Percentiles rank a stretch among this genome's conserved stretches.
Evolutionary conservation across 2,113 vertebrate species (phyloP).

Genomic region (Glaucidium brasilianum): DNA sequence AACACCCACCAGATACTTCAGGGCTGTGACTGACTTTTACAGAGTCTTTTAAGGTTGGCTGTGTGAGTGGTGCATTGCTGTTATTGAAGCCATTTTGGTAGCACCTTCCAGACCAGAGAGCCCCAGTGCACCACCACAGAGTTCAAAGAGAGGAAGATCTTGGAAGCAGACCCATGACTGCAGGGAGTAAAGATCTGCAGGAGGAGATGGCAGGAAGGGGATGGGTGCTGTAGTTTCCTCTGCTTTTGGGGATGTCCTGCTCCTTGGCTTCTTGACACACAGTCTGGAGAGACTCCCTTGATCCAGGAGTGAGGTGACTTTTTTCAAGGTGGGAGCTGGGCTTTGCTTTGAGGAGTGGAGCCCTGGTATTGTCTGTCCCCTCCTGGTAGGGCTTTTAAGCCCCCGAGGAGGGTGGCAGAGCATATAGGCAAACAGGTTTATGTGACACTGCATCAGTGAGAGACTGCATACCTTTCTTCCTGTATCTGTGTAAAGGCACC

Average conservation of each 20-base stretch:
- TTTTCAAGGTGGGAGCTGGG: not conserved
- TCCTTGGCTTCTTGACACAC: not conserved
- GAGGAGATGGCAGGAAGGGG: not conserved
- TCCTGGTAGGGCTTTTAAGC: not conserved
- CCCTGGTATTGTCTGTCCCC: not conserved
- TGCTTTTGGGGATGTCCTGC: not conserved
- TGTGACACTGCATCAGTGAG: accelerated
- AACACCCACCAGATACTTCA: not conserved
- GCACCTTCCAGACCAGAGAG: not conserved
- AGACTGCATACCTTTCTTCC: not conserved
- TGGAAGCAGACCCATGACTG: not conserved
- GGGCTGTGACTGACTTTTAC: not conserved
- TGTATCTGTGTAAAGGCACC: not conserved
- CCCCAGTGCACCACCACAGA: accelerated
- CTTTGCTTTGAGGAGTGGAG: not conserved
- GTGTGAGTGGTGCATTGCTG: not conserved
- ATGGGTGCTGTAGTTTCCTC: not conserved
- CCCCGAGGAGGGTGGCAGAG: not conserved
- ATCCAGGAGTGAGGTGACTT: not conserved
- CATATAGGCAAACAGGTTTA: not conserved
- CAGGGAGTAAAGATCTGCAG: not conserved
- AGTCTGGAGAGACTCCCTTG: not conserved
- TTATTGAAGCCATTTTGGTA: not conserved
- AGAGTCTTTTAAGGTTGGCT: not conserved
- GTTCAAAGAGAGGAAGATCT: not conserved